Percentiles rank a stretch among this genome's conserved stretches.
These are phyloP conservation scores for Capricornis sumatraensis DNA, from an alignment of 2,113 vertebrate genomes.

Conservation along the genomic window DNA sequence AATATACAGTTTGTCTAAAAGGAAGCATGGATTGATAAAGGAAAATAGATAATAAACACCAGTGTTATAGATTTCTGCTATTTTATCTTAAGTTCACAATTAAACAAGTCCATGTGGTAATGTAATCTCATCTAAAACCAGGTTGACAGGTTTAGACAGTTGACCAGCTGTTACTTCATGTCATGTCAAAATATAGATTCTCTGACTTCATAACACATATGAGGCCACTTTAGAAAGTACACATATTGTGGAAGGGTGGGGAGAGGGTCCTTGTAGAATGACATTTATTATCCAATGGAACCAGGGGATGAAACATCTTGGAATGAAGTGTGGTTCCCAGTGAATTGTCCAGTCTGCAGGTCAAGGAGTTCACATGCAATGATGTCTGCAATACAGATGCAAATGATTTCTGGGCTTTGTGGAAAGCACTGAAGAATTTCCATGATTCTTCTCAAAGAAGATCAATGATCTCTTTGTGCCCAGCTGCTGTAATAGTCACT, in stretches of 20 bases:
- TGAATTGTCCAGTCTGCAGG: background rate
- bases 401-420: constrained; percentile 33
- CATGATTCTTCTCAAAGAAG: constrained; percentile 34
- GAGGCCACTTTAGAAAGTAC: background rate
- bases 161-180: constrained; percentile 44
- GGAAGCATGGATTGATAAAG: constrained; percentile 4
- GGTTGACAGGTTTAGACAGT: background rate
- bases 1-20: background rate
- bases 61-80: constrained; percentile 11
- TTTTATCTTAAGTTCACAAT: constrained; percentile 13
- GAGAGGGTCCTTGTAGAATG: background rate
- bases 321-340: constrained; percentile 30
- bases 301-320: constrained; percentile 16
- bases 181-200: constrained; percentile 36
- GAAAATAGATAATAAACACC: background rate
- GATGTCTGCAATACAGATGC: constrained; percentile 33
- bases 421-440: constrained; percentile 38
- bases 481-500: constrained; percentile 20
- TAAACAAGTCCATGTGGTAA: background rate
- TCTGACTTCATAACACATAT: constrained; percentile 23
- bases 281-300: constrained; percentile 17
- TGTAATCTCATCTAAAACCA: constrained; percentile 36
- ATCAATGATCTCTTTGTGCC: constrained; percentile 41
- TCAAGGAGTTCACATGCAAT: constrained; percentile 24
- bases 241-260: background rate